Conservation (phyloP, 2,888 invertebrate species). For the Rhopalosiphum nymphaeae region DNA sequence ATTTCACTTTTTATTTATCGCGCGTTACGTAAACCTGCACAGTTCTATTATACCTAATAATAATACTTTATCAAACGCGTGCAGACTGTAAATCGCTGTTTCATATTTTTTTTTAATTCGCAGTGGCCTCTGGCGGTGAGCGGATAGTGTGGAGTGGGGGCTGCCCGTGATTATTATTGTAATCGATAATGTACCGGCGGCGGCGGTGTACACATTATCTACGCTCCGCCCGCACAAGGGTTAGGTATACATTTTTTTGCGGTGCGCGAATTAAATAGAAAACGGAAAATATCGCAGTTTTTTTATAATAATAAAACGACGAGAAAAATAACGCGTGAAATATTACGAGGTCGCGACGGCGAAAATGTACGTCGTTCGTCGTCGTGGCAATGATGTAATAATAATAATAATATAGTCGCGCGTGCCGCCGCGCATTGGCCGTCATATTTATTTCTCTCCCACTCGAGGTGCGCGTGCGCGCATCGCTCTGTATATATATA, state of each 20-base stretch:
- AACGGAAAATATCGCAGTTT: neutral
- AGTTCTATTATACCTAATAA: neutral
- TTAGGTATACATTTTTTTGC: neutral
- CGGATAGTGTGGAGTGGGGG: neutral
- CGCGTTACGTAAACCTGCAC: neutral
- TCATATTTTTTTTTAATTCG: neutral
- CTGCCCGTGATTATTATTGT: neutral
- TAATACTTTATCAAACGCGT: neutral
- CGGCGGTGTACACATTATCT: neutral
- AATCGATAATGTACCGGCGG: neutral
- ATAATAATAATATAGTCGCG: slow-evolving; percentile 11
- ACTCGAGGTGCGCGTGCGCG: neutral
- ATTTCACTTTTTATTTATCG: neutral
- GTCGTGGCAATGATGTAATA: neutral
- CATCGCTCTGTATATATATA: neutral
- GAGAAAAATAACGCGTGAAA: neutral
- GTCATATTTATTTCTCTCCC: slow-evolving; percentile 40
- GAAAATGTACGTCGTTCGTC: neutral
- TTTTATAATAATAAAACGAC: neutral
- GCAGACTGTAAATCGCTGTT: neutral
- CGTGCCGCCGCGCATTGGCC: slow-evolving; percentile 21
- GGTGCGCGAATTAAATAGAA: neutral
- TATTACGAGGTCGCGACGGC: neutral
- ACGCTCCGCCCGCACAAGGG: neutral
- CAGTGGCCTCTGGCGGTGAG: neutral